phyloP scores from a whole-genome alignment of 2,888 invertebrate species.

The Pardosa pseudoannulata region DNA sequence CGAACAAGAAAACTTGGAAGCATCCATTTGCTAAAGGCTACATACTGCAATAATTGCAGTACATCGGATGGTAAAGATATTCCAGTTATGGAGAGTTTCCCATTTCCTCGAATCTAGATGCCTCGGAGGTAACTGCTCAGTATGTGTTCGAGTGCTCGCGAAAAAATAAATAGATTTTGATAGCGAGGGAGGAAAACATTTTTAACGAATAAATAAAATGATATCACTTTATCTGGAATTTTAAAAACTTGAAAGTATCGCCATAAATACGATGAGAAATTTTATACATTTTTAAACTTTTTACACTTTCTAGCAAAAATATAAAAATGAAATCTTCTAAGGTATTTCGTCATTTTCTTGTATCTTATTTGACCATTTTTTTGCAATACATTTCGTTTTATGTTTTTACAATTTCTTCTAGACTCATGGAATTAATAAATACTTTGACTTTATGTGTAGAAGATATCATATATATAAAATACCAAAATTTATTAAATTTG shows the following conservation, averaged over 20 bases:
- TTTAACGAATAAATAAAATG: constrained; percentile 1
- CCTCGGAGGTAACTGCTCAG: constrained; percentile 28
- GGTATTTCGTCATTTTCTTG: too few species aligned
- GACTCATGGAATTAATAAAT: too few species aligned
- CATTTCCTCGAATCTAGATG: constrained; percentile 59
- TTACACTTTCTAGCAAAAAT: too few species aligned
- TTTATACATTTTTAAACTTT: too few species aligned
- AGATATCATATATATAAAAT: too few species aligned
- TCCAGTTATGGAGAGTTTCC: constrained; percentile 64
- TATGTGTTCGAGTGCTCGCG: not conserved
- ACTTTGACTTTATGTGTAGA: too few species aligned
- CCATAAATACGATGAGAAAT: too few species aligned
- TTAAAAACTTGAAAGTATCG: not conserved
- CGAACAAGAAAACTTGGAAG: constrained; percentile 50
- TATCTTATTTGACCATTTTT: too few species aligned
- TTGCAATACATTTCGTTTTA: too few species aligned
- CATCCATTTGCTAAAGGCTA: constrained; percentile 65
- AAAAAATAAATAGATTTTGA: not conserved
- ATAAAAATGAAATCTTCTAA: too few species aligned
- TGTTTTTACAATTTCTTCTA: too few species aligned
- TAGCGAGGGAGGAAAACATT: not conserved
- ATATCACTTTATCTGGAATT: constrained; percentile 1
- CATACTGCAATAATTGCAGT: constrained; percentile 63
- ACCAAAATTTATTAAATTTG: too few species aligned
- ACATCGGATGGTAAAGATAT: constrained; percentile 55